Evolutionary conservation across 2,888 invertebrate genomes (phyloP), one percentile per base, ranked within the genome.

Genomic region (Axea sp.): DNA sequence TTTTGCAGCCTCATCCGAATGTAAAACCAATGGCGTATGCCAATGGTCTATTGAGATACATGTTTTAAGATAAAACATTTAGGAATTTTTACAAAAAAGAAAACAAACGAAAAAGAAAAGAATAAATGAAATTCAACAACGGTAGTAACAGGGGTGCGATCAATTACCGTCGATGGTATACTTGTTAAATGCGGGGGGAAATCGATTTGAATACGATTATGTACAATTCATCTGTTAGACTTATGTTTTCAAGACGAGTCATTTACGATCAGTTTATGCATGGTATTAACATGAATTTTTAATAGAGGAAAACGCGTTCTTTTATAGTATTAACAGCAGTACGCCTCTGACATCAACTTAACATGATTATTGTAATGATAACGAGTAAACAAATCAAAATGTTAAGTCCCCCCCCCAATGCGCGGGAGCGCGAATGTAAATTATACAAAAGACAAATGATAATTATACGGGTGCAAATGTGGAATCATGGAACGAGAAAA

Each of bases 11-110:
- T 83, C 98, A 99, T 90, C 98, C 98, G 9, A 93, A 97, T 88
- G 95, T 98, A 75, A 96, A 95, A 90, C 97, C 98, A 73, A 98
- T 98, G 98, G 96, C 95, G 76, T 98, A 98, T 89, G 98, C 98
- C 81, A 95, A 94, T 88, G 92, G 94, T 60, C 89, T 96, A 87
- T 90, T 96, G 89, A 94, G 91, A 88, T 90, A 93, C 89, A 90
- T 94, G 89, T 92, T 92, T 89, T 92, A 92, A 90, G 91, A 79
- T 74, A 80, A 77, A 65, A 78, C n/a, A 53, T 35, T 57, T 82
- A 84, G 79, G 72, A 65, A 77, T 79, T 75, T 30, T 72, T 51
- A 68, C 37, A 31, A 26, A 45, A 67, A 76, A 72, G n/a, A 37
- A 33, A 4, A 11, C 1, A 51, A 35, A 12, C 19, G 14, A 6